Conservation (phyloP, 2,113 vertebrate genomes). For the Neolamprologus sp. region DNA sequence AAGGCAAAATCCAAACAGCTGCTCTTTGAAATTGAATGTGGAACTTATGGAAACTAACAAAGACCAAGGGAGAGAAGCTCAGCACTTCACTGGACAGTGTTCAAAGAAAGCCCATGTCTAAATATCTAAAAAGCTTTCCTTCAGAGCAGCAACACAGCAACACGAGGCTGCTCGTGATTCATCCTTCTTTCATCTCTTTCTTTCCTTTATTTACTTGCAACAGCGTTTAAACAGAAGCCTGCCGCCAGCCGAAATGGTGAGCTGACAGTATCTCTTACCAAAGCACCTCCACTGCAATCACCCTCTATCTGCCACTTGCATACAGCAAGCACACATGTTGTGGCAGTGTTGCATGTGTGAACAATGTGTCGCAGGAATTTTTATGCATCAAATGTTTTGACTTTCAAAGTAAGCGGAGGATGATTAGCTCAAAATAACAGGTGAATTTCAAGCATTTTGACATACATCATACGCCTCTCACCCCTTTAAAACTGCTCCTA, state of each 20-base stretch:
- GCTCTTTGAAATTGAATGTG: not conserved
- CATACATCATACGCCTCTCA: fast-evolving
- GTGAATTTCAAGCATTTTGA: not conserved
- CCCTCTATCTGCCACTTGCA: not conserved
- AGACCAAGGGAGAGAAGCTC: not conserved
- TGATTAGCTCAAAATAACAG: not conserved
- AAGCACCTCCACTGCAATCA: not conserved
- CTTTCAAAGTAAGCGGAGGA: not conserved
- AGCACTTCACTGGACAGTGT: not conserved
- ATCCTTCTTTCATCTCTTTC: conserved; percentile 28
- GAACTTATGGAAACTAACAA: not conserved
- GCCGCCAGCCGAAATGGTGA: not conserved
- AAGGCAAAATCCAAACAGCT: not conserved
- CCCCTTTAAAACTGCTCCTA: not conserved
- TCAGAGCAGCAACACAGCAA: conserved; percentile 9
- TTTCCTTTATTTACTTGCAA: conserved; percentile 28
- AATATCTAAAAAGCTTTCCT: conserved; percentile 12
- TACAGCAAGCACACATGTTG: not conserved
- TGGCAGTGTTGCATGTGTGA: not conserved
- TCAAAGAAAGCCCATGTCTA: conserved; percentile 1
- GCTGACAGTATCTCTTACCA: conserved; percentile 24
- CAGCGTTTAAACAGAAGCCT: not conserved
- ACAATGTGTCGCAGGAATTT: not conserved
- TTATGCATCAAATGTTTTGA: not conserved
- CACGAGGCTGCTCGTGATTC: conserved; percentile 14